Percentiles rank a stretch among this genome's conserved stretches.
phyloP scores from a whole-genome alignment of 2,113 vertebrate species.

The Lipophrys pholis region DNA sequence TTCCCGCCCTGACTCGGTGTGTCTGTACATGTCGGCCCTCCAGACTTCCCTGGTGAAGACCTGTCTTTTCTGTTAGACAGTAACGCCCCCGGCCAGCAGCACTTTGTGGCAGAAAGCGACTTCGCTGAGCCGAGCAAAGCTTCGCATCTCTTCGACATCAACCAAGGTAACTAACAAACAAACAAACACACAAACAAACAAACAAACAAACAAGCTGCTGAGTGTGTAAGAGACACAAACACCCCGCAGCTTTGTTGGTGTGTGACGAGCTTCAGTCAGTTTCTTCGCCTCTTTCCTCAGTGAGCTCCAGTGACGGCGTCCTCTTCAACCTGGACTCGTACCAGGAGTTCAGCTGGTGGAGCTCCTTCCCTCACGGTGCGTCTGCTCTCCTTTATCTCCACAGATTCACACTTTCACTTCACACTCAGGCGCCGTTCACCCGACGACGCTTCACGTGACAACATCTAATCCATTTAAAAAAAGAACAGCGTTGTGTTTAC shows the following conservation, averaged over 20 bases:
- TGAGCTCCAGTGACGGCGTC: constrained; percentile 47
- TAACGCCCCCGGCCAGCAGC: constrained; percentile 72
- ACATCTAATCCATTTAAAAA: too few relatives aligned
- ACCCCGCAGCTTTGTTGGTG: too few relatives aligned
- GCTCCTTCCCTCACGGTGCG: constrained; percentile 80
- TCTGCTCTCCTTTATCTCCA: too few relatives aligned
- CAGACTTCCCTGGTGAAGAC: constrained; percentile 86
- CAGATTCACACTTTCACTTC: too few relatives aligned
- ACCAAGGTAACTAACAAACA: too few relatives aligned
- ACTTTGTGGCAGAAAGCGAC: constrained; percentile 63
- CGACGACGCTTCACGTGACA: too few relatives aligned
- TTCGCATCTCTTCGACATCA: constrained; percentile 56
- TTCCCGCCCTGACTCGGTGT: background rate
- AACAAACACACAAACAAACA: too few relatives aligned
- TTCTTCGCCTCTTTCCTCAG: constrained; percentile 38
- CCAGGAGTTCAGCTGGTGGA: constrained; percentile 82
- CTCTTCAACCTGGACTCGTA: constrained; percentile 81
- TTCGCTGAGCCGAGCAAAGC: constrained; percentile 72
- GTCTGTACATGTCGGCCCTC: constrained; percentile 66
- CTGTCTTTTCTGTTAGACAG: constrained; percentile 87
- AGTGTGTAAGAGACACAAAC: constrained; percentile 64
- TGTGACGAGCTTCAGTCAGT: too few relatives aligned
- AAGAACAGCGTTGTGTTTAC: too few relatives aligned
- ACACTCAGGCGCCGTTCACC: too few relatives aligned
- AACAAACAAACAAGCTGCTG: too few relatives aligned